Evolutionary conservation across 2,113 vertebrate genomes (phyloP), one percentile per base, ranked within the genome.

Genomic region (Indicator maculatus): DNA sequence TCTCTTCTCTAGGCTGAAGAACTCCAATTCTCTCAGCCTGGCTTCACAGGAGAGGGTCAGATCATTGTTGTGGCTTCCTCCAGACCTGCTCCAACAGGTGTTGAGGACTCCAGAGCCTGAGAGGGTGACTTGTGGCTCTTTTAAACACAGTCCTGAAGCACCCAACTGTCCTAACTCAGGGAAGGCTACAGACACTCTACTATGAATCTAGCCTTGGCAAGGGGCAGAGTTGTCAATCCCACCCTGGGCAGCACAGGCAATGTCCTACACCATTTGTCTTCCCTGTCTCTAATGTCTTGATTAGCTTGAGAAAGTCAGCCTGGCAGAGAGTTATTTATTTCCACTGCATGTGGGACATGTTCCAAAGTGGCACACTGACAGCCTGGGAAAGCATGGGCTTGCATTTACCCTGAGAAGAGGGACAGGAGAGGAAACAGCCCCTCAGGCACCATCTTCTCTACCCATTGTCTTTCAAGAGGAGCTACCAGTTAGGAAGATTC

Each of bases 321-420:
- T 4, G 5, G 17, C 64, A 8, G 11, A 19, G 73, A 38, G 4
- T 41, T 91, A 20, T 38, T 38, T 53, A 36, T 72, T 85, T 30
- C 58, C 8, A 84, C 45, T 41, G 53, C 21, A 3, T 16, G 50
- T 86, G 86, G 88, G 86, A 81, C n/a, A 6, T 0, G 3, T 86
- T 88, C 90, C 88, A 87, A 89, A 75, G 86, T 31, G 76, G 38
- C 76, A 81, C 72, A 21, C 28, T 91, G 90, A 52, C 72, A 86
- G 85, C 64, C 86, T 86, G 95, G 92, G 81, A 91, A 59, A 39
- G 12, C 66, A 10, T 11, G 39, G 55, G 33, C 39, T 64, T 85
- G 63, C 4, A 3, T 20, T 30, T 65, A 64, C 59, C 56, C 30
- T 9, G 33, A 5, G 55, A 41, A 17, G 27, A 31, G 26, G 16